These are phyloP conservation scores for Sandelia bainsii DNA, from an alignment of 2,797 vertebrate species.

Conservation along the genomic window DNA sequence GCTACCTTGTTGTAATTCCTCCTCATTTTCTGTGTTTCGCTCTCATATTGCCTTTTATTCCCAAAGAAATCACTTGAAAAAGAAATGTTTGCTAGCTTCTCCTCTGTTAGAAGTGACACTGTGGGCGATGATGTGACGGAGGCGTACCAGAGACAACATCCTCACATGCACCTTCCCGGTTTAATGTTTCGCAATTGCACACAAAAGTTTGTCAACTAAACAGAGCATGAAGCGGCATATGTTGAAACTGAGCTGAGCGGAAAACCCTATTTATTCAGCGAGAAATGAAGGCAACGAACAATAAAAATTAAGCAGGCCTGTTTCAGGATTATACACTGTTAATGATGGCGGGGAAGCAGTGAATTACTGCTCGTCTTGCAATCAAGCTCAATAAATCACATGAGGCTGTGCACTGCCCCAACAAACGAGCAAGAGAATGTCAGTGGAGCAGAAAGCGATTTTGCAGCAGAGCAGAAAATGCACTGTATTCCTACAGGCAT, in stretches of 20 bases:
- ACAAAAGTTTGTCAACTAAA: conserved; percentile 73
- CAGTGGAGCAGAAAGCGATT: conserved; percentile 76
- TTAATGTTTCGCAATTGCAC: conserved; percentile 66
- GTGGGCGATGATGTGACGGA: conserved; percentile 77
- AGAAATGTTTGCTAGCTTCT: conserved; percentile 64
- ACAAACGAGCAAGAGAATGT: conserved; percentile 61
- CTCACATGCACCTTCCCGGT: conserved; percentile 60
- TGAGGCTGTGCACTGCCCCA: conserved; percentile 58
- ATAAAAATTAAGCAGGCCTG: conserved; percentile 27
- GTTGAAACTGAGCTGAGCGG: conserved; percentile 25
- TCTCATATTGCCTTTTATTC: conserved; percentile 67
- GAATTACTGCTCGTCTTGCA: conserved; percentile 63
- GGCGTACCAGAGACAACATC: conserved; percentile 60
- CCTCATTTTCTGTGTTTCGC: conserved; percentile 71
- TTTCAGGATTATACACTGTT: conserved; percentile 51
- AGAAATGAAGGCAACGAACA: conserved; percentile 39
- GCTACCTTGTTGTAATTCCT: conserved; percentile 82
- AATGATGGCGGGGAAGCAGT: conserved; percentile 48
- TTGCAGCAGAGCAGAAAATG: conserved; percentile 77
- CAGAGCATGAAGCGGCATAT: conserved; percentile 55
- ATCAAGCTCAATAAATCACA: conserved; percentile 77
- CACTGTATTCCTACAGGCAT: conserved; percentile 81
- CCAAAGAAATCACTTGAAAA: conserved; percentile 69
- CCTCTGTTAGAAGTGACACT: conserved; percentile 71
- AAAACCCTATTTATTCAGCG: conserved; percentile 17